phyloP scores from a whole-genome alignment of 2,888 invertebrate species.

The Cryptus viduatorius region DNA sequence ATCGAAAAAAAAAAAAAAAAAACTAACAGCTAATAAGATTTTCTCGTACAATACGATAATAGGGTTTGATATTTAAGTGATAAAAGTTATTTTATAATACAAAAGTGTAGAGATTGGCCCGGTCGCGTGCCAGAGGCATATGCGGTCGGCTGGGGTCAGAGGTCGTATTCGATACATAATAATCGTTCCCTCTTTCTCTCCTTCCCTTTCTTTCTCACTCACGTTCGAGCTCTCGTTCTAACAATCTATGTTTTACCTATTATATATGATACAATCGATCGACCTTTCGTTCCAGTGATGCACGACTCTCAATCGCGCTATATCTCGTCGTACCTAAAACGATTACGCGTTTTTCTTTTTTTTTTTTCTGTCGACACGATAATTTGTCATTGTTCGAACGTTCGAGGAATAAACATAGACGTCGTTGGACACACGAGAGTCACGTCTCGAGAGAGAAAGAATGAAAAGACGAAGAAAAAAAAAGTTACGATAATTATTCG shows the following conservation, averaged over 20 bases:
- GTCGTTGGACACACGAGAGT: slow-evolving; percentile 1
- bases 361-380: slow-evolving; percentile 33
- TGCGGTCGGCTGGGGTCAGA: slow-evolving; percentile 54
- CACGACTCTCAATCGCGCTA: slow-evolving; percentile 55
- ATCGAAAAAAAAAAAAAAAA: slow-evolving; percentile 18
- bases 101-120: slow-evolving; percentile 55
- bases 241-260: slow-evolving; percentile 64
- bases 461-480: slow-evolving; percentile 27
- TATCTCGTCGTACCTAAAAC: slow-evolving; percentile 21
- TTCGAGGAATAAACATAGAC: slow-evolving; percentile 25
- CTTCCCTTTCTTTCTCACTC: slow-evolving; percentile 11
- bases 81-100: slow-evolving; percentile 62
- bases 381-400: slow-evolving; percentile 63
- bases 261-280: slow-evolving; percentile 70
- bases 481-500: slow-evolving; percentile 18
- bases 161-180: slow-evolving; percentile 68
- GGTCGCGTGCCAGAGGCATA: slow-evolving; percentile 50
- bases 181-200: slow-evolving; percentile 56
- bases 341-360: slow-evolving; percentile 5
- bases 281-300: slow-evolving; percentile 65
- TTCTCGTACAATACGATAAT: slow-evolving; percentile 42
- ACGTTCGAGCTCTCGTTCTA: slow-evolving; percentile 35
- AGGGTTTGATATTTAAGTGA: slow-evolving; percentile 43
- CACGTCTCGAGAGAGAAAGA: slow-evolving; percentile 2
- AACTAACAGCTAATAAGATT: slow-evolving; percentile 21